Conservation (phyloP, 2,113 vertebrate species). For the Eptesicus fuscus region DNA sequence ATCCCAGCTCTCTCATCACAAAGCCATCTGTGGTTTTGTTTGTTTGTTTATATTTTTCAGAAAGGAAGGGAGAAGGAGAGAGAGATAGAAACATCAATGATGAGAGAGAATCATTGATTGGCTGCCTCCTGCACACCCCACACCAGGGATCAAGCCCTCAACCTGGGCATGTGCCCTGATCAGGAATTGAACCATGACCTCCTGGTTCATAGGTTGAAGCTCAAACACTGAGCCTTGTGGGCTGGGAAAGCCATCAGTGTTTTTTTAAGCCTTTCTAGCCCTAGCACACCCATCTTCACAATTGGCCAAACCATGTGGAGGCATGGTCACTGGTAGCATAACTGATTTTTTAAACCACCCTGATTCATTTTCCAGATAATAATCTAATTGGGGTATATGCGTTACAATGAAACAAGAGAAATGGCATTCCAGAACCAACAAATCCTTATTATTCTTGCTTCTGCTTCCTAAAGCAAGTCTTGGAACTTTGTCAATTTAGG, state of each 20-base stretch:
- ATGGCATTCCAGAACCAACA: slow-evolving; percentile 9
- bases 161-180: too few species aligned
- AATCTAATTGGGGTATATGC: not conserved
- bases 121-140: too few species aligned
- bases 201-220: too few species aligned
- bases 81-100: too few species aligned
- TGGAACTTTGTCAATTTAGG: not conserved
- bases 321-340: not conserved
- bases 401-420: slow-evolving; percentile 13
- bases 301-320: not conserved
- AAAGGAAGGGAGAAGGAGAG: too few species aligned
- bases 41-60: too few species aligned
- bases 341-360: not conserved
- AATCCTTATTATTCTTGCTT: not conserved
- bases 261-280: not conserved
- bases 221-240: too few species aligned
- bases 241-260: not conserved
- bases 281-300: not conserved
- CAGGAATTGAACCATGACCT: too few species aligned
- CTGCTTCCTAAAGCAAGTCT: not conserved
- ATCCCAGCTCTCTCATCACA: not conserved
- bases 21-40: not conserved
- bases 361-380: not conserved
- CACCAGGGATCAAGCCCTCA: too few species aligned
- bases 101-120: too few species aligned